Base-by-base conservation (phyloP, 2,113 vertebrate species). In the Uria lomvia region DNA sequence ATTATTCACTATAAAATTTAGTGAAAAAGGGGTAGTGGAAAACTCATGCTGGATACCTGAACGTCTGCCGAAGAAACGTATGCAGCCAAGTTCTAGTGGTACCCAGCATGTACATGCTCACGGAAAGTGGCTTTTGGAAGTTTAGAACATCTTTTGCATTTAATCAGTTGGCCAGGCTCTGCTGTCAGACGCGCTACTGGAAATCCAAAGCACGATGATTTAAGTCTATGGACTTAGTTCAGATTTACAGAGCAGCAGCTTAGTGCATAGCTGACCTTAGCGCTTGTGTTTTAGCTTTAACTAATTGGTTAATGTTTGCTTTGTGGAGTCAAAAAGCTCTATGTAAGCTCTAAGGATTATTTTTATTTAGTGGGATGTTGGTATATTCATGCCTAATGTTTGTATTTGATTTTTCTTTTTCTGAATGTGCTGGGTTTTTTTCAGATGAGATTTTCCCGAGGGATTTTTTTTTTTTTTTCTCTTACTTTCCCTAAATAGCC, bases 221-320 rank as follows among this genome's bases (percentile, higher is more conserved):
- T 86, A 84, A 88, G 68, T 81, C 90, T 77, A 12, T 73, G 92
- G 94, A 86, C 75, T 93, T 90, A 66, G 80, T 90, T 97, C 91
- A 83, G 74, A 73, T 73, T 91, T 90, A 23, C 62, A 89, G 86
- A 56, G 83, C 72, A 68, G 88, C 55, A 74, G 88, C 76, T 93
- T 78, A 88, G 90, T 62, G 76, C 88, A 55, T 38, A 63, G 93
- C 84, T 96, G 92, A 95, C 91, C 94, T 95, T 84, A 90, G 32
- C 0, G 8, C 87, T 79, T 67, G 68, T 91, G 91, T 79, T 94
- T 92, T 94, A 94, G 90, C 82, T 95, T 93, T 79, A 88, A 91
- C 94, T 95, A 95, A 94, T 93, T 95, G 91, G 96, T 95, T 95
- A 95, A 85, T 94, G 89, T 97, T 97, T 97, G 86, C 89, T 96